These are phyloP conservation scores for Piaya cayana DNA, from an alignment of 2,113 vertebrate species.

Conservation along the genomic window DNA sequence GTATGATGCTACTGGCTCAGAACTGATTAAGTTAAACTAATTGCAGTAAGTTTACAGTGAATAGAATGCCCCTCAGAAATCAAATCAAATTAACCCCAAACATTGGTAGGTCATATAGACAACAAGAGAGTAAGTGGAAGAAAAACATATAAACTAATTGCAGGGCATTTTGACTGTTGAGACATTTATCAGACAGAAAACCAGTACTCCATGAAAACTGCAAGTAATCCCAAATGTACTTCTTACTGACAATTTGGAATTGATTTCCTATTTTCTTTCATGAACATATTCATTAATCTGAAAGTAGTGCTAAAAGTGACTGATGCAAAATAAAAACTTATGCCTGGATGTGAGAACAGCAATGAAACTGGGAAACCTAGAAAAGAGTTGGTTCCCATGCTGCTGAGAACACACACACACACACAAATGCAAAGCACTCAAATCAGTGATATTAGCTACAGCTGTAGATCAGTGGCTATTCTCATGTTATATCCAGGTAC, in stretches of 20 bases:
- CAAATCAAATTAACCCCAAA: not conserved
- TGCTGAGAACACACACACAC: not conserved
- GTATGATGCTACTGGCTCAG: not conserved
- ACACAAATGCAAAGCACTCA: not conserved
- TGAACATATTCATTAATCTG: not conserved
- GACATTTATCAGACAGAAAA: not conserved
- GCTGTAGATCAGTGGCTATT: not conserved
- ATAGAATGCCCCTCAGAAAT: not conserved
- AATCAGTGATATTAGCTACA: not conserved
- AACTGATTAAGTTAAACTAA: not conserved
- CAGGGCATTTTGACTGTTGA: not conserved
- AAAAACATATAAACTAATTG: not conserved
- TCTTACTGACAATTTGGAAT: not conserved
- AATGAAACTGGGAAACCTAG: not conserved
- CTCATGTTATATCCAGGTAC: not conserved
- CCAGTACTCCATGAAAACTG: not conserved
- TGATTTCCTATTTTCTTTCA: not conserved
- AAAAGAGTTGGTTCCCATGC: not conserved
- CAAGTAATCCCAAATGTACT: not conserved
- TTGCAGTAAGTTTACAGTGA: not conserved
- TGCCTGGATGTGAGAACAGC: not conserved
- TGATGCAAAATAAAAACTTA: not conserved
- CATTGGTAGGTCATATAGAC: not conserved
- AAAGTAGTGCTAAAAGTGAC: not conserved
- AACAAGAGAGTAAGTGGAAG: not conserved